These are phyloP conservation scores for Strigamia transsilvanica DNA, from an alignment of 2,888 invertebrate species.

Conservation along the genomic window DNA sequence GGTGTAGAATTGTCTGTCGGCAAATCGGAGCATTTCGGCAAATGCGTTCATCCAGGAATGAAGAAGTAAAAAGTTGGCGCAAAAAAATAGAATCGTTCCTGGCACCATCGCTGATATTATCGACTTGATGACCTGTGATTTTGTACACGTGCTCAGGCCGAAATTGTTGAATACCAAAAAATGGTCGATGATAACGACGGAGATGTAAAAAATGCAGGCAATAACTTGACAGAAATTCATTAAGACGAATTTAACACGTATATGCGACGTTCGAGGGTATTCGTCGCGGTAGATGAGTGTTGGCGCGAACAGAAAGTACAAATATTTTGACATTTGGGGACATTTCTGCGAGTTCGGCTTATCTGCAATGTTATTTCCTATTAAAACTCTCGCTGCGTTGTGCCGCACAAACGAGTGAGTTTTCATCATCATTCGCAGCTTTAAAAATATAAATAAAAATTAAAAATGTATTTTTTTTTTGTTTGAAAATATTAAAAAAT, in stretches of 20 bases:
- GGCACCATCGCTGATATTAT: constrained; percentile 80
- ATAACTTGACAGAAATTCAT: constrained; percentile 78
- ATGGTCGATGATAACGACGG: constrained; percentile 82
- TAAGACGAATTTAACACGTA: constrained; percentile 78
- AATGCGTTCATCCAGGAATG: constrained; percentile 93
- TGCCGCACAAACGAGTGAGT: background rate
- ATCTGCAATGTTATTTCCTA: background rate
- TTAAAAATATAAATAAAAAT: background rate
- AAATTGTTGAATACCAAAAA: constrained; percentile 74
- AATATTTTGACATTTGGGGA: background rate
- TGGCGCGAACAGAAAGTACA: background rate
- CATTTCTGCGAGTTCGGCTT: background rate
- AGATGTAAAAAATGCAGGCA: constrained; percentile 80
- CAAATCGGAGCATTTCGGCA: constrained; percentile 87
- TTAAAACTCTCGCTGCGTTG: constrained; percentile 3
- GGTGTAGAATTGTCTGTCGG: constrained; percentile 83
- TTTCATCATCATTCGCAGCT: constrained; percentile 22
- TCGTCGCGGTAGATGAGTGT: constrained; percentile 17
- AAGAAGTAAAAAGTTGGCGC: constrained; percentile 84
- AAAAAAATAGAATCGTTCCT: constrained; percentile 74
- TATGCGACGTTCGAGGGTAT: constrained; percentile 60
- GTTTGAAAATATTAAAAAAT: background rate
- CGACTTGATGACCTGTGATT: constrained; percentile 65
- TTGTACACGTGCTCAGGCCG: constrained; percentile 66
- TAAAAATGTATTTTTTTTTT: background rate